Base-by-base conservation (phyloP, 1,140 invertebrate genomes). In the Eupeodes corollae region DNA sequence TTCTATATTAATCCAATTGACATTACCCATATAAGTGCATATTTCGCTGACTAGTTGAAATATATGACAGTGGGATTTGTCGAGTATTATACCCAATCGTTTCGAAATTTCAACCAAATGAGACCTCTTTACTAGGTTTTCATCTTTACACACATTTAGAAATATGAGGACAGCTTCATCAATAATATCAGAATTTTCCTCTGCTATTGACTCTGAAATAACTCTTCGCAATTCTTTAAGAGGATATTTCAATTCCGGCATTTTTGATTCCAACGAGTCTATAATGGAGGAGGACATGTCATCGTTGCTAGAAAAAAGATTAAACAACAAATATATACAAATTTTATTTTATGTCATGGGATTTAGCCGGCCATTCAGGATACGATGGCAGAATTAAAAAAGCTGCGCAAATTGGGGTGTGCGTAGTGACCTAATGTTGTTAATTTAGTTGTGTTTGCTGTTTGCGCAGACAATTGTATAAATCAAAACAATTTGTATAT, bases 111-210 rank as follows among this genome's bases (percentile, higher is more conserved):
- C 56, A 31, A 68, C 64, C 15, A 71, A 55, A 62, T 75, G 73
- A 46, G 73, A 74, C 6, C 75, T 65, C 46, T 75, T 73, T 6
- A 83, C 73, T 48, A 74, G 67, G 47, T 74, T 72, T 37, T 79
- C 72, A 50, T 76, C 67, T 10, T 80, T 67, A 48, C 85, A 81
- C 51, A 83, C 63, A 48, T 74, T 64, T 33, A 85, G 67, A 5
- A 77, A 55, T 52, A 78, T 76, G 5, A 82, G 68, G 19, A 75
- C 66, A 35, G 79, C 74, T 59, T 82, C 79, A 59, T 84, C 76
- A 21, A 80, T 67, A 11, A 78, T 60, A 46, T 81, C 74, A 49
- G 69, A 54, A 30, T 70, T 51, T 26, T 75, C 70, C 19, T 79
- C 73, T 3, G 69, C 69, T 12, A 65, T 63, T 9, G 72, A 52